Conservation (phyloP, 2,888 invertebrate species). For the Sceliomorpha sp. region DNA sequence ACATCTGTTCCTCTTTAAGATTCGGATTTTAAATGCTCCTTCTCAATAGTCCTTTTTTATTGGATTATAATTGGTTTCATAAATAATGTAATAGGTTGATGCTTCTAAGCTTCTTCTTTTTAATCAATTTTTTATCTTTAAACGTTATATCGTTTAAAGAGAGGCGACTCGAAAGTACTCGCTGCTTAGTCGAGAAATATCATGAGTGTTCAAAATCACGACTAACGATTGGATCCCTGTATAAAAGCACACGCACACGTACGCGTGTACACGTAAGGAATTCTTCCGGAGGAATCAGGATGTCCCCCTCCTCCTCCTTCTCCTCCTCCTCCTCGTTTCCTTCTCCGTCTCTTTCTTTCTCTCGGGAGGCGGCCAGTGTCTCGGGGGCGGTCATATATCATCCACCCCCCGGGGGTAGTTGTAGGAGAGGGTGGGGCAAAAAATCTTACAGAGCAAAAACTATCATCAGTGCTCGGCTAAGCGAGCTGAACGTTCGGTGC, state of each 20-base stretch:
- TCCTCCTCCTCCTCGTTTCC: constrained; percentile 48
- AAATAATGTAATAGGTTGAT: no score
- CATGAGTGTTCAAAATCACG: constrained; percentile 57
- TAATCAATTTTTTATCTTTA: no score
- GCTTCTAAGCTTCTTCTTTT: no score
- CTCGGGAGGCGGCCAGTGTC: constrained; percentile 75
- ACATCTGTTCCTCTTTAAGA: no score
- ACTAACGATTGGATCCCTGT: constrained; percentile 56
- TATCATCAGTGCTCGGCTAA: constrained; percentile 79
- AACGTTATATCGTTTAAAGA: no score
- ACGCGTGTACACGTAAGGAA: constrained; percentile 63
- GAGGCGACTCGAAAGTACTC: no score
- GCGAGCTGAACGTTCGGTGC: constrained; percentile 74
- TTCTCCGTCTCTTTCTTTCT: constrained; percentile 60
- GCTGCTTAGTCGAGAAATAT: constrained; percentile 37
- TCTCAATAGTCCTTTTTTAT: no score
- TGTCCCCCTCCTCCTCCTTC: constrained; percentile 61
- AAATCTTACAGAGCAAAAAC: constrained; percentile 76
- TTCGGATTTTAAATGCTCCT: no score
- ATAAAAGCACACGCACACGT: constrained; percentile 58
- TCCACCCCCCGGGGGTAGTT: constrained; percentile 70
- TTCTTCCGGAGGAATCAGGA: constrained; percentile 72
- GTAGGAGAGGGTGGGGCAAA: constrained; percentile 59
- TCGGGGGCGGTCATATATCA: constrained; percentile 80
- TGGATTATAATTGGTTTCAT: no score